A percentile compares a stretch with the other conserved stretches of the same genome.
Evolutionary conservation across 1,140 invertebrate species (phyloP).

Genomic region (Papilio polyxenes): DNA sequence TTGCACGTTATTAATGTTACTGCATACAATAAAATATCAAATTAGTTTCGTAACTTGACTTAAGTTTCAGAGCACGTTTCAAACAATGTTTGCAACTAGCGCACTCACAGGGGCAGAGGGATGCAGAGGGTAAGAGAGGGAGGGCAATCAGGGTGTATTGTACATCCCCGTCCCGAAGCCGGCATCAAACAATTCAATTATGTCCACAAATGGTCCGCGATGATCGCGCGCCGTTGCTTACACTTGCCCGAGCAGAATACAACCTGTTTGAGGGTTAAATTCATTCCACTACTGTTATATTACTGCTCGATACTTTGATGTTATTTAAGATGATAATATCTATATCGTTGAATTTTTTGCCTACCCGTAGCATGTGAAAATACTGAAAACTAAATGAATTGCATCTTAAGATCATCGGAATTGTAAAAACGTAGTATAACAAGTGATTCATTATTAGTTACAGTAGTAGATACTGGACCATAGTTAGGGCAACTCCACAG

Average conservation of each 20-base stretch:
- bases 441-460: too few relatives aligned
- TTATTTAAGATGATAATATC: background rate
- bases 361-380: too few relatives aligned
- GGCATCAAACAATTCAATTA: conserved; percentile 73
- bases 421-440: too few relatives aligned
- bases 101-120: background rate
- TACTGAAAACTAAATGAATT: too few relatives aligned
- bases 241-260: conserved; percentile 41
- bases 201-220: conserved; percentile 66
- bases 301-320: background rate
- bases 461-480: too few relatives aligned
- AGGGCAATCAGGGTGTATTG: conserved; percentile 27
- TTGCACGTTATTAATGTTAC: background rate
- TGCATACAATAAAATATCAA: background rate
- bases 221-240: conserved; percentile 59
- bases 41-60: background rate
- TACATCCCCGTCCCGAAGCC: conserved; percentile 39
- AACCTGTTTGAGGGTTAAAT: conserved; percentile 18
- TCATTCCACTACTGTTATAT: background rate
- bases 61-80: conserved; percentile 23
- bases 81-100: conserved; percentile 7
- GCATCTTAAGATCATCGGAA: too few relatives aligned
- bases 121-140: background rate
- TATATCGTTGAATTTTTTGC: too few relatives aligned
- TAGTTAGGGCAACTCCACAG: too few relatives aligned